phyloP scores from a whole-genome alignment of 1,140 invertebrate genomes.

The Batillaria attramentaria region DNA sequence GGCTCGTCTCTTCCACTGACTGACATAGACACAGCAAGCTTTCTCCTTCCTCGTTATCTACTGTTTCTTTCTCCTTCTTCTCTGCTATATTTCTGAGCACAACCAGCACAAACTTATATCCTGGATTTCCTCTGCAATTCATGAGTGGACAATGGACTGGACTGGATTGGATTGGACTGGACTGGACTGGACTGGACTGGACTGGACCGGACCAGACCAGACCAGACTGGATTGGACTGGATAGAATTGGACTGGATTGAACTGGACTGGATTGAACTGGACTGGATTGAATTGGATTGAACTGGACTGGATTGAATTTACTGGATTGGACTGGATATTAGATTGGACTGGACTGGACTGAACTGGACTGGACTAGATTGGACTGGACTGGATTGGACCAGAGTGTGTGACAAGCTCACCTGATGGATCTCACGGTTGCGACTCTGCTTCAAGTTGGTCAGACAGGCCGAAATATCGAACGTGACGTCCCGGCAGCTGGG shows the following conservation, averaged over 20 bases:
- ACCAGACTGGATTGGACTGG: not conserved
- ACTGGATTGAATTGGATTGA: not conserved
- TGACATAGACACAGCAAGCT: too few relatives aligned
- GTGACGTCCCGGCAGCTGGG: constrained; percentile 55
- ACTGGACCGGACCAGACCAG: constrained; percentile 33
- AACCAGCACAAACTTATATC: too few relatives aligned
- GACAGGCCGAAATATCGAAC: constrained; percentile 55
- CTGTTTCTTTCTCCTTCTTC: too few relatives aligned
- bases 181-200: constrained; percentile 39
- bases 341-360: constrained; percentile 8
- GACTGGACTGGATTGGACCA: constrained; percentile 42
- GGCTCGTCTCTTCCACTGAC: too few relatives aligned
- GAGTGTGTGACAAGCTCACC: too few relatives aligned
- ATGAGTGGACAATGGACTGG: too few relatives aligned
- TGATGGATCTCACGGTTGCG: constrained; percentile 57
- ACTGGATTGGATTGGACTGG: constrained; percentile 32
- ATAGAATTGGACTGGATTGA: constrained; percentile 8
- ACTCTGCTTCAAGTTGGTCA: constrained; percentile 50
- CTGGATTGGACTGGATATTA: constrained; percentile 1
- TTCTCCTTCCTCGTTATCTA: too few relatives aligned
- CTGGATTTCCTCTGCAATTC: too few relatives aligned
- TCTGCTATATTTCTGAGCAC: too few relatives aligned
- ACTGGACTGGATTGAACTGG: constrained; percentile 2
- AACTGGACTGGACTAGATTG: constrained; percentile 8
- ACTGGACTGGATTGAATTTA: constrained; percentile 4